Percentiles rank a stretch among this genome's conserved stretches.
phyloP scores from a whole-genome alignment of 1,140 invertebrate genomes.

The Tetranychus cinnabarinus region DNA sequence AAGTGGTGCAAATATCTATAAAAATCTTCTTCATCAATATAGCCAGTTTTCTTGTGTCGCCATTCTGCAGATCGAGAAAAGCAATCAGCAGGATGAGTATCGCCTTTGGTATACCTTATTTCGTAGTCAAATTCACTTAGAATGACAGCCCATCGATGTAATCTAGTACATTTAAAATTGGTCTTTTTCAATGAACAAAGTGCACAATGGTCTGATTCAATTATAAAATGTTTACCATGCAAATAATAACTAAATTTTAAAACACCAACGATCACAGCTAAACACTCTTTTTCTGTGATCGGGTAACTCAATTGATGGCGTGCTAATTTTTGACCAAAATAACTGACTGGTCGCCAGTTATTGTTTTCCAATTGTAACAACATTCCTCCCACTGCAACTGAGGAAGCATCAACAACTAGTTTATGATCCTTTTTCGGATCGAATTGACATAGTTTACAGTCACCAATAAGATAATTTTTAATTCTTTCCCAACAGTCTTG shows the following conservation, averaged over 20 bases:
- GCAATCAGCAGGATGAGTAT: not conserved
- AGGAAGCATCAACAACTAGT: conserved; percentile 22
- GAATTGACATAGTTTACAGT: conserved; percentile 18
- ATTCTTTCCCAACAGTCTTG: conserved; percentile 13
- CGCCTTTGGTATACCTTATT: conserved; percentile 18
- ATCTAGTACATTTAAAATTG: not conserved
- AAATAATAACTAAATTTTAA: not conserved
- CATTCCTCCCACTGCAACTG: conserved; percentile 23
- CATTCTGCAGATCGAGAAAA: not conserved
- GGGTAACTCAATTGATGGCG: not conserved
- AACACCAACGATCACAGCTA: not conserved
- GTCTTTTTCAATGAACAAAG: not conserved
- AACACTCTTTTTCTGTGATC: too few relatives aligned
- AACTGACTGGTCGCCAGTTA: not conserved
- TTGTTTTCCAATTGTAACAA: conserved; percentile 17
- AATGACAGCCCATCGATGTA: not conserved
- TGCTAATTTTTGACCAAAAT: not conserved
- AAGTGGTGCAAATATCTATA: not conserved
- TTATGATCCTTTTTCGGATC: conserved; percentile 24
- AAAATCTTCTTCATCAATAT: too few relatives aligned
- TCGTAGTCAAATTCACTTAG: conserved; percentile 25
- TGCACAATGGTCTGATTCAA: not conserved
- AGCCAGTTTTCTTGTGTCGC: too few relatives aligned
- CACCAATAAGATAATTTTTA: conserved; percentile 11
- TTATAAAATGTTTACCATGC: not conserved